Base-by-base conservation (phyloP, 2,888 invertebrate species). In the Philhelius pedissequus region DNA sequence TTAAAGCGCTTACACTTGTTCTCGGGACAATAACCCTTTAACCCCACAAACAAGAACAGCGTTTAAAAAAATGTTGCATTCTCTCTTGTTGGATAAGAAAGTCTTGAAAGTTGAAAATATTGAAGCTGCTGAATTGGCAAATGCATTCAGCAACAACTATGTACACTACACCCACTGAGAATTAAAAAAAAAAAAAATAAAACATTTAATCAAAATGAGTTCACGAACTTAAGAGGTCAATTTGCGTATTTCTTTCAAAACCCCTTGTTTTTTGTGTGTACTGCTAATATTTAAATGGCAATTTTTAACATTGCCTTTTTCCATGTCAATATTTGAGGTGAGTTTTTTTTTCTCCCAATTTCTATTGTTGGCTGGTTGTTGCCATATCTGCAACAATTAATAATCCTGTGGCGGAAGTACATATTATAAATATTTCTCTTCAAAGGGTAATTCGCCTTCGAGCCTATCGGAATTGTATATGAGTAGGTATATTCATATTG, bases 161-260 rank as follows among this genome's bases (percentile, higher is more conserved):
- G n/a, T n/a, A n/a, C n/a, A 6, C 11, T 20, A 22, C 54, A 43
- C 43, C 38, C 7, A 60, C 60, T 11, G 9, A 20, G 15, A 54
- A 52, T 35, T 25, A 62, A 30, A 64, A 75, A 7, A 43, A 56
- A 40, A 13, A n/a, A 13, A n/a, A 62, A 43, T n/a, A 40, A 52
- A 43, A 69, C 20, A 58, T 45, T 73, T 58, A 40, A 38, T 50
- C 18, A 77, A 45, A 77, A 71, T 40, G 71, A 77, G 81, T 82
- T 82, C 81, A 76, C 58, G 60, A 82, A 76, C 81, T 66, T 76
- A 71, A 13, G 52, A 60, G 81, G 77, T 60, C 77, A 77, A 71
- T 68, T 38, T 77, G 52, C 52, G 40, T 66, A 40, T 30, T 60
- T 60, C 22, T 56, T 11, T 9, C 22, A 30, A 50, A 45, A 66